Evolutionary conservation across 2,113 vertebrate genomes (phyloP).

Genomic region (Chaetodon trifascialis): DNA sequence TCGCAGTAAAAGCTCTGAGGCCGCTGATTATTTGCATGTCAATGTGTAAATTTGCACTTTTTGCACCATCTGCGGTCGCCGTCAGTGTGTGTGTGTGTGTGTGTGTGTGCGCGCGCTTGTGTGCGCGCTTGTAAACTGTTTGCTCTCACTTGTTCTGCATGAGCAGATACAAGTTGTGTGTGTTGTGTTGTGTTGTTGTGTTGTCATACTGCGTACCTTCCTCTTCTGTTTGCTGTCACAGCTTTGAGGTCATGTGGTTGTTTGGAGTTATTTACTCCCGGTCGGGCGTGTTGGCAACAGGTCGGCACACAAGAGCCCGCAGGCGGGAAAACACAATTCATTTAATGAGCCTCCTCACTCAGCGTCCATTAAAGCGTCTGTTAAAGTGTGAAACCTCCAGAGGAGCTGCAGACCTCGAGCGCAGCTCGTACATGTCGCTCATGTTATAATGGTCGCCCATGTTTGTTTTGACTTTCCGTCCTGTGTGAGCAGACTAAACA

Average conservation of each 20-base stretch:
- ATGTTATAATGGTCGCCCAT: background rate
- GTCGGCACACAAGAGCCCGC: conserved; percentile 8
- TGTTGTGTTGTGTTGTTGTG: background rate
- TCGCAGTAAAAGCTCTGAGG: conserved; percentile 64
- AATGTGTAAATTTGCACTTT: conserved; percentile 47
- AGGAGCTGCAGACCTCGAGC: background rate
- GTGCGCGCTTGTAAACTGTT: conserved; percentile 11
- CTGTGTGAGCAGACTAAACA: background rate
- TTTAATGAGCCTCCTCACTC: conserved; percentile 20
- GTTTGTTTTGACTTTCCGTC: conserved; percentile 11
- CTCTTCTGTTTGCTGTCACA: background rate
- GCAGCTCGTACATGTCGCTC: background rate
- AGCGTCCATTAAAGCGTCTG: conserved; percentile 1
- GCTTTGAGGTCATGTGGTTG: conserved; percentile 10
- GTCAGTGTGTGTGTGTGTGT: conserved; percentile 14
- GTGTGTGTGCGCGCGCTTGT: no score
- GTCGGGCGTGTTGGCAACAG: background rate
- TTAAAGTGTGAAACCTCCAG: background rate
- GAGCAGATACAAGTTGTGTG: background rate
- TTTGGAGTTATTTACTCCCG: background rate
- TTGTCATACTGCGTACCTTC: background rate
- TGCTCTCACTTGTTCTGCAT: conserved; percentile 30
- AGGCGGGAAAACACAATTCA: background rate
- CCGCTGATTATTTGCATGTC: conserved; percentile 37
- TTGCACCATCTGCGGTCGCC: conserved; percentile 16